phyloP scores from a whole-genome alignment of 2,797 vertebrate genomes.

The Argentina silus region DNA sequence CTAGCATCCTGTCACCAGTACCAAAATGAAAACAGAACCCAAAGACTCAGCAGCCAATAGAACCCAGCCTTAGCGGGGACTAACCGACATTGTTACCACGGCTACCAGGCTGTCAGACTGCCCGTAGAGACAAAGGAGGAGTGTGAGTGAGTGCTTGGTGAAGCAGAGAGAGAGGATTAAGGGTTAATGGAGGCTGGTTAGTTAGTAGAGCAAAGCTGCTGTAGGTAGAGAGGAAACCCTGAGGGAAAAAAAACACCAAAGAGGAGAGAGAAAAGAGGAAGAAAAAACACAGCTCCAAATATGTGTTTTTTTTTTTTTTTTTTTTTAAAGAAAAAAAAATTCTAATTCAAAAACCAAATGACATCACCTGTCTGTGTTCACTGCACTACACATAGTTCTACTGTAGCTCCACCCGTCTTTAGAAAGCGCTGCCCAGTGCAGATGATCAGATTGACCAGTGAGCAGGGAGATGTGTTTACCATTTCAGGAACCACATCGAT shows the following conservation, averaged over 20 bases:
- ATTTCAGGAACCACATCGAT: too few species aligned
- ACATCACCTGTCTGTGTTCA: too few species aligned
- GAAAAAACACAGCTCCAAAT: constrained; percentile 17
- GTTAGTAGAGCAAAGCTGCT: constrained; percentile 52
- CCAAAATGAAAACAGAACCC: too few species aligned
- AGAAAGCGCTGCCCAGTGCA: too few species aligned
- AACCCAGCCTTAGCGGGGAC: too few species aligned
- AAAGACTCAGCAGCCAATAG: too few species aligned
- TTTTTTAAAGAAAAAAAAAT: not conserved
- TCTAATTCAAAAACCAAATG: not conserved
- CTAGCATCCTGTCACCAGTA: too few species aligned
- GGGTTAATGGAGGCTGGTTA: constrained; percentile 67
- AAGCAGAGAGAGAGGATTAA: constrained; percentile 51
- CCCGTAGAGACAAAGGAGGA: constrained; percentile 18
- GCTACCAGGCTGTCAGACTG: constrained; percentile 38
- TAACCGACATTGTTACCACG: not conserved
- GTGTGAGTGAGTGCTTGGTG: constrained; percentile 5
- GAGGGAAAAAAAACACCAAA: constrained; percentile 26
- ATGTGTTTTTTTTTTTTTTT: not conserved
- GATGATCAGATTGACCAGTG: too few species aligned
- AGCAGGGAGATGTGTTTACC: too few species aligned
- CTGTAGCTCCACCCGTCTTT: too few species aligned
- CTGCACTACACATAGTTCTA: too few species aligned
- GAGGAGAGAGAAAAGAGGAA: constrained; percentile 7
- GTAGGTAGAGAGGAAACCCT: not conserved